Percentiles rank a stretch among this genome's conserved stretches.
phyloP scores from a whole-genome alignment of 2,888 invertebrate genomes.

The Folsomia candida region DNA sequence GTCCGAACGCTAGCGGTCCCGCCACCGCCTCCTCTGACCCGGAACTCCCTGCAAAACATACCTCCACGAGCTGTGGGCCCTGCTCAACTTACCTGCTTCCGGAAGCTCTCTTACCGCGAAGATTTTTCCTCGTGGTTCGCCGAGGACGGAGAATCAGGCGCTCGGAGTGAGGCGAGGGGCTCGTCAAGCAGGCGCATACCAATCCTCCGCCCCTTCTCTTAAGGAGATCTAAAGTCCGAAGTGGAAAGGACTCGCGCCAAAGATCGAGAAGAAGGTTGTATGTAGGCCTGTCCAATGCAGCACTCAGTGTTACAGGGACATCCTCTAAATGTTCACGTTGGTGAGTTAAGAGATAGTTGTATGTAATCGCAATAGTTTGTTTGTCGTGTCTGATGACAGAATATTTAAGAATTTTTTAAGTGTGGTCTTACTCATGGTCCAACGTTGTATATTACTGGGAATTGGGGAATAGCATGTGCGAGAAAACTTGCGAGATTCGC shows the following conservation, averaged over 20 bases:
- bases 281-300: slow-evolving; percentile 64
- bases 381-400: no score
- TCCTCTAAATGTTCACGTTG: slow-evolving; percentile 62
- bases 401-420: no score
- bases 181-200: slow-evolving; percentile 37
- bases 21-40: slow-evolving; percentile 65
- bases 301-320: slow-evolving; percentile 60
- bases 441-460: slow-evolving; percentile 58
- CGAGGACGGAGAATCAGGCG: slow-evolving; percentile 51
- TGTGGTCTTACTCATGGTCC: no score
- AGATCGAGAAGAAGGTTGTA: slow-evolving; percentile 68
- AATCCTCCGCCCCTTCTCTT: slow-evolving; percentile 66
- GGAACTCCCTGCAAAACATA: slow-evolving; percentile 75
- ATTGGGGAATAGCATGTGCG: not conserved
- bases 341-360: no score
- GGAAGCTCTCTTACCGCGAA: slow-evolving; percentile 59
- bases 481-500: no score
- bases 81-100: slow-evolving; percentile 69
- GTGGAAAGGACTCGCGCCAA: slow-evolving; percentile 63
- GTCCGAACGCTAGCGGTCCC: slow-evolving; percentile 56
- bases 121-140: slow-evolving; percentile 51
- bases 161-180: slow-evolving; percentile 31
- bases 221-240: slow-evolving; percentile 66
- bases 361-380: no score
- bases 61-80: slow-evolving; percentile 67